phyloP scores from a whole-genome alignment of 2,888 invertebrate species.

The Ischnus inquisitorius region DNA sequence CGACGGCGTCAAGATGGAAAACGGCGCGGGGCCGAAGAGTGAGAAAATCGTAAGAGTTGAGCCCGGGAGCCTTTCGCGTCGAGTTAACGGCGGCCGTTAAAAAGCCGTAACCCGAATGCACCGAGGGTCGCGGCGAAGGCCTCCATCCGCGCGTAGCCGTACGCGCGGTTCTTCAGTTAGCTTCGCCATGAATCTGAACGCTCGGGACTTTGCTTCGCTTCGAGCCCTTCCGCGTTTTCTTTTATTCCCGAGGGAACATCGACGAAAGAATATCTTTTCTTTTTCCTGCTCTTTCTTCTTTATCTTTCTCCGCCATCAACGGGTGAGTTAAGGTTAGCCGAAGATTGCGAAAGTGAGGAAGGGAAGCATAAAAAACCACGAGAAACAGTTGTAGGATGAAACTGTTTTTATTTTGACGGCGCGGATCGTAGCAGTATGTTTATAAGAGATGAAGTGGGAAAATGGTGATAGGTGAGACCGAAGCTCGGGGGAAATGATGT shows the following conservation, averaged over 20 bases:
- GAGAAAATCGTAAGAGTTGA: constrained; percentile 26
- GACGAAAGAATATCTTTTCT: background rate
- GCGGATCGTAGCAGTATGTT: background rate
- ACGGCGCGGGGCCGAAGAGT: background rate
- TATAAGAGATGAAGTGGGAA: background rate
- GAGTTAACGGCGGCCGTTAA: constrained; percentile 70
- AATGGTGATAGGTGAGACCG: background rate
- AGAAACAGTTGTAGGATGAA: background rate
- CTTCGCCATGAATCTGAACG: constrained; percentile 3
- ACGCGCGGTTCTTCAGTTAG: constrained; percentile 16
- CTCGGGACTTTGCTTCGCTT: background rate
- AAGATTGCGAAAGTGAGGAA: background rate
- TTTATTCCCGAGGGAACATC: constrained; percentile 5
- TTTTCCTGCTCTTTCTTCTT: background rate
- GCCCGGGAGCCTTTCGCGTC: constrained; percentile 27
- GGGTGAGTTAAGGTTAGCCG: background rate
- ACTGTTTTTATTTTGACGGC: background rate
- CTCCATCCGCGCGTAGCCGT: constrained; percentile 58
- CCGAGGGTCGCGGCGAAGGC: constrained; percentile 28
- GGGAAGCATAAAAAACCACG: background rate
- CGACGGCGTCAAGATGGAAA: constrained; percentile 24
- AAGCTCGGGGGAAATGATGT: background rate
- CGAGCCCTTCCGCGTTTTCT: background rate
- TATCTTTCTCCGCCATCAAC: background rate
- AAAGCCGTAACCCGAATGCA: constrained; percentile 59